Evolutionary conservation across 2,113 vertebrate genomes (phyloP), one percentile per base, ranked within the genome.

Genomic region (Ophthalmolycus amberensis): DNA sequence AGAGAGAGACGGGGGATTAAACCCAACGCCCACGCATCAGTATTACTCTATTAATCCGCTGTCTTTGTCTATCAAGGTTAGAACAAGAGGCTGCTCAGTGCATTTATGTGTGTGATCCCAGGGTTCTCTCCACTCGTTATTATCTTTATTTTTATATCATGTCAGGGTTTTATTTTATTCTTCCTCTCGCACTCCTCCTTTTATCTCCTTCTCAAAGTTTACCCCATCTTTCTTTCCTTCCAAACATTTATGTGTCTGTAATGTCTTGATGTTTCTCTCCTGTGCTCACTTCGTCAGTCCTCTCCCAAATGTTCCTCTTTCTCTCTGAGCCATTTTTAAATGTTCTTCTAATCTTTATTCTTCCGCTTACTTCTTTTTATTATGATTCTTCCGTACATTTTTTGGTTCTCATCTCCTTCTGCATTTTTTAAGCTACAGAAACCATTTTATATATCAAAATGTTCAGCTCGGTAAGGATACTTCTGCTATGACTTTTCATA

Each of bases 11-110:
- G 1, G 69, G 87, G 79, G 85, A 89, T 89, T 84, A 90, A 83
- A 87, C 37, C 15, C 64, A 76, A 90, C 89, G 81, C 87, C 88
- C 87, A 90, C 89, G 15, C 76, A 84, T 59, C 71, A 40, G 75
- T 77, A 68, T 86, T 73, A 79, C 76, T 88, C 82, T 65, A 84
- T 92, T 91, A 88, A 88, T 83, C 78, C 12, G 1, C 68, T 73
- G 82, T 84, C 81, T 89, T 89, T 86, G 82, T 86, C 77, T 84
- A 85, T 88, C 79, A 90, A 90, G 90, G 87, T 89, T 89, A 86
- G 59, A 86, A 79, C 44, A 54, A 80, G 75, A 85, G 34, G 68
- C 34, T 63, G 85, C 71, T 67, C 20, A 48, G 64, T 34, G 50
- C 56, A 52, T 77, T 56, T n/a, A 54, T 50, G 73, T 71, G 74